Evolutionary conservation across 2,797 vertebrate species (phyloP).

Genomic region (Danio choprae): DNA sequence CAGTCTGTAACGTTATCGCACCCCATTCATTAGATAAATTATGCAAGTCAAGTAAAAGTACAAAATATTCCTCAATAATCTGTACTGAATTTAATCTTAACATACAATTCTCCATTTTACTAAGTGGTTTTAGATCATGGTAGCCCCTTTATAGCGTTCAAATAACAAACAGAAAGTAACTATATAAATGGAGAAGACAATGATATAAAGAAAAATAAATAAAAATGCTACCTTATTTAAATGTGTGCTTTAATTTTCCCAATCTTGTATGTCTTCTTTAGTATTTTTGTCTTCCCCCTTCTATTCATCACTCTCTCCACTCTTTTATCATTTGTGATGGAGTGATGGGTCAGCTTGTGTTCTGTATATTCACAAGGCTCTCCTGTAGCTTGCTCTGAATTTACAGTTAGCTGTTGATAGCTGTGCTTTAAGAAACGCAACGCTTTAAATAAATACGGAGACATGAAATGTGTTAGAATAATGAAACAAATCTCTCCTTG

Average conservation of each 20-base stretch:
- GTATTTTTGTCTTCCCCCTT: neutral
- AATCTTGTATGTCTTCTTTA: neutral
- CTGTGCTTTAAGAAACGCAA: slow-evolving; percentile 20
- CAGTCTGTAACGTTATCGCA: neutral
- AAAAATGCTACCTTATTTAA: too few species aligned
- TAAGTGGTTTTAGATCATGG: neutral
- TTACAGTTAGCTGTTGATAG: neutral
- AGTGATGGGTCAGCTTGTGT: slow-evolving; percentile 6
- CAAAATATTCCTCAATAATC: neutral
- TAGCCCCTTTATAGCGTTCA: neutral
- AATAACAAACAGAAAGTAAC: neutral
- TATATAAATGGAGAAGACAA: neutral
- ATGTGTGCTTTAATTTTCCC: too few species aligned
- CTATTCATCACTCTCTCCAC: neutral
- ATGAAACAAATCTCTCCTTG: neutral
- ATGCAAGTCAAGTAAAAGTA: slow-evolving; percentile 8
- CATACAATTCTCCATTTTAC: neutral
- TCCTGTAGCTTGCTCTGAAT: neutral
- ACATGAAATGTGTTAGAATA: neutral
- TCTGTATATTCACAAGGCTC: neutral
- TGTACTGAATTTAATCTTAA: neutral
- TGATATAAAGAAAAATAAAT: neutral
- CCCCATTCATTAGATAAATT: neutral
- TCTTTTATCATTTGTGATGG: neutral
- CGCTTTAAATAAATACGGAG: slow-evolving; percentile 36